These are phyloP conservation scores for Syngnathus typhle DNA, from an alignment of 2,113 vertebrate genomes.

Conservation along the genomic window DNA sequence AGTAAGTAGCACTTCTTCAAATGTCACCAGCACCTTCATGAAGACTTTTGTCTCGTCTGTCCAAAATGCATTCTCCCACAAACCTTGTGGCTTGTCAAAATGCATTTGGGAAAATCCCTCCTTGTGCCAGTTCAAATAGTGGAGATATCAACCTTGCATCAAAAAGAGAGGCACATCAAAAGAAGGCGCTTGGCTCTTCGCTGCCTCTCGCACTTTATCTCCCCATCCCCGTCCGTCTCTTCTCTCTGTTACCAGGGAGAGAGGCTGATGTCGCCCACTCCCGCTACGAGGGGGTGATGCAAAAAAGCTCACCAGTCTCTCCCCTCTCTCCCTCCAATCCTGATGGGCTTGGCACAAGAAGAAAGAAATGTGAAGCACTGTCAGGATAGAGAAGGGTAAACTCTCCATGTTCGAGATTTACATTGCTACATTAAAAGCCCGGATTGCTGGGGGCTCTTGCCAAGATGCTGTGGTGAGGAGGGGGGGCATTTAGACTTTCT, in stretches of 20 bases:
- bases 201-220: conserved; percentile 47
- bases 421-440: conserved; percentile 58
- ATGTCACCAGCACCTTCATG: background rate
- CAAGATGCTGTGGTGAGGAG: conserved; percentile 29
- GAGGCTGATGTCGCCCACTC: conserved; percentile 64
- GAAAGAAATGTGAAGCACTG: conserved; percentile 51
- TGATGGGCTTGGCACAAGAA: conserved; percentile 67
- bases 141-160: conserved; percentile 61
- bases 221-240: conserved; percentile 39
- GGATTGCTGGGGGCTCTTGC: conserved; percentile 43
- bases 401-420: conserved; percentile 68
- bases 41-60: background rate
- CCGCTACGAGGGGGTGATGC: conserved; percentile 57
- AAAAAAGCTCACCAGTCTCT: conserved; percentile 56
- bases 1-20: conserved; percentile 70
- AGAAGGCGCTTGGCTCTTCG: conserved; percentile 38
- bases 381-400: conserved; percentile 48
- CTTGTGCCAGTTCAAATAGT: conserved; percentile 39
- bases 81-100: too few species aligned
- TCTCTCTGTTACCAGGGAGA: conserved; percentile 56
- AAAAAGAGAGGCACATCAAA: conserved; percentile 63
- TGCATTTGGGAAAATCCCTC: too few species aligned
- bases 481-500: conserved; percentile 21
- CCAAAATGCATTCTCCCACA: too few species aligned
- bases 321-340: conserved; percentile 37